Evolutionary conservation across 1,140 invertebrate genomes (phyloP), one percentile per base, ranked within the genome.

Genomic region (Saccostrea cuccullata): DNA sequence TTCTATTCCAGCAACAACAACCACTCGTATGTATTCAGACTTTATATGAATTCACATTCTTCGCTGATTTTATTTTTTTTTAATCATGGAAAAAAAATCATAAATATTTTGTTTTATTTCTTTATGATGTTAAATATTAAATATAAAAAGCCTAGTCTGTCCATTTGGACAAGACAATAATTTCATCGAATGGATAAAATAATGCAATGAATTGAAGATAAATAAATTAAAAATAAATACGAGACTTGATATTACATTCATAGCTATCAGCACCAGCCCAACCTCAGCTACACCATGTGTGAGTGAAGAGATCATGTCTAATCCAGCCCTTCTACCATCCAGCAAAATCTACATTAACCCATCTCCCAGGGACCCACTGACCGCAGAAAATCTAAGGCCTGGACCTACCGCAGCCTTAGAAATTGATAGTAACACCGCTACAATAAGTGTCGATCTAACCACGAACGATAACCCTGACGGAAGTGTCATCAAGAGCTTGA

Each of bases 301-400:
- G n/a, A 55, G n/a, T n/a, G 55, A 55, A 55, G 82, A 84, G 40
- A 56, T 56, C 55, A 84, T 84, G 82, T n/a, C 40, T 4, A 84
- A 84, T 23, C 82, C 82, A 2, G 82, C 82, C 2, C 17, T 23
- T 13, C 82, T 84, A 9, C 82, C 82, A 12, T 84, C 82, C 6
- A 84, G 36, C 40, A 55, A 84, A 55, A 84, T 84, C 82, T 77
- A 36, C 26, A 77, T 77, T 11, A 77, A 26, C 70, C 70, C 70
- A 36, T 5, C 9, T 30, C 70, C 70, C 15, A 30, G 13, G 1
- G 26, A 26, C 13, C 70, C 70, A 36, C 15, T 36, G 12, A 77
- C 70, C 13, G 26, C 70, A 2, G 70, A 77, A 36, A 77, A 77
- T 17, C 0, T 77, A 15, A 26, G 70, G 9, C 70, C 70, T 15